Evolutionary conservation across 2,113 vertebrate species (phyloP), one percentile per base, ranked within the genome.

Genomic region (Podarcis muralis): DNA sequence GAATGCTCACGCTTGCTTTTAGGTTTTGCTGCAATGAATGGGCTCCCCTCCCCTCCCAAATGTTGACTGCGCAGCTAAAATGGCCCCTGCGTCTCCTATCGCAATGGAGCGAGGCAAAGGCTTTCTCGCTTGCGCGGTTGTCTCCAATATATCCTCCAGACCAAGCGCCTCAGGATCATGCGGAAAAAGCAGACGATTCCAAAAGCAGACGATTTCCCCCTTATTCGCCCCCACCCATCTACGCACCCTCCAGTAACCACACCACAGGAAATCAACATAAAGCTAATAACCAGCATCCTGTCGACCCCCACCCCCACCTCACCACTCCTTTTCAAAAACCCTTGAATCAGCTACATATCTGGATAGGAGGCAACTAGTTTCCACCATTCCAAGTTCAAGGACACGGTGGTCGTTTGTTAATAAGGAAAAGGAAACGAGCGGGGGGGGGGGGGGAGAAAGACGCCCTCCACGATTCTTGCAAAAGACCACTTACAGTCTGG

Each of bases 371-470:
- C 89, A 89, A 83, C 80, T 35, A 48, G 68, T 88, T 92, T 80
- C 92, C 92, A 94, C 93, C 94, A 93, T 97, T 96, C 97, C 97
- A 97, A 97, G 97, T 97, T 97, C 97, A 97, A 97, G 96, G 96
- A 97, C 97, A 96, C 93, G 94, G 92, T 91, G 94, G 95, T 94
- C 88, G 92, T 93, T 81, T 92, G 86, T 81, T 90, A 78, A 83
- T 16, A 25, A 25, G 23, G n/a, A 16, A 74, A 32, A 25, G n/a
- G 72, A 25, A 35, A 69, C 2, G 4, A 74, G 3, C 32, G 12
- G 15, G 12, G 30, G 71, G 35, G 8, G 32, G n/a, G 72, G 15
- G 1, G 12, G 32, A 35, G 9, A 3, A 16, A 48, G 86, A 81
- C 8, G 20, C 78, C 2, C 1, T 35, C 37, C 12, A 13, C 87